A percentile compares a stretch with the other conserved stretches of the same genome.
phyloP scores from a whole-genome alignment of 2,888 invertebrate genomes.

The Pristionchus exspectatus region DNA sequence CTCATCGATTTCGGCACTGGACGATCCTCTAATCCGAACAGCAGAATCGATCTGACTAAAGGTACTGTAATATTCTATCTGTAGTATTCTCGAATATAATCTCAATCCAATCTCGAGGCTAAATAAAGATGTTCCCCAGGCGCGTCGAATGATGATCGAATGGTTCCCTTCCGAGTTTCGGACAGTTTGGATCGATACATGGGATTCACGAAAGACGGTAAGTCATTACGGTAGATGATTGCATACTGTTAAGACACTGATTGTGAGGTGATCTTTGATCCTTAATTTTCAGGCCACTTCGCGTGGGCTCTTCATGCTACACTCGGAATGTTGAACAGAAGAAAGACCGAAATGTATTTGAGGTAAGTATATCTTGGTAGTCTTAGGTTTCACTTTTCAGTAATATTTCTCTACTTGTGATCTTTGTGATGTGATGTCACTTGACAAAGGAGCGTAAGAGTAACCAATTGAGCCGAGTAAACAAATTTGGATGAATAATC shows the following conservation, averaged over 20 bases:
- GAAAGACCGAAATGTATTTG: background rate
- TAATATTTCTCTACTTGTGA: background rate
- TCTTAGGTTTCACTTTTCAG: background rate
- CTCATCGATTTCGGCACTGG: slow-evolving; percentile 37
- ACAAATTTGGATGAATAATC: background rate
- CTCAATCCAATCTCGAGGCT: background rate
- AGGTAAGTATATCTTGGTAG: background rate
- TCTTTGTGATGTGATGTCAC: background rate
- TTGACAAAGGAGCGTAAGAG: too few relatives aligned
- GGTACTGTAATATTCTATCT: background rate
- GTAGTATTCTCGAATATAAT: background rate
- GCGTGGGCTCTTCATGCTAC: background rate
- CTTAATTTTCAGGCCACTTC: background rate
- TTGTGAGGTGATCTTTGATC: background rate
- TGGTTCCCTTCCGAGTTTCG: slow-evolving; percentile 37
- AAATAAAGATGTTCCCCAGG: background rate
- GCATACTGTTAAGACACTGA: background rate
- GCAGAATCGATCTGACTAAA: slow-evolving; percentile 24
- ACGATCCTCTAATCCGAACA: slow-evolving; percentile 15
- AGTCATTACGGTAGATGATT: background rate
- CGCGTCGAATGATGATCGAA: background rate
- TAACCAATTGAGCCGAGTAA: too few relatives aligned
- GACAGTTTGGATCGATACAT: background rate
- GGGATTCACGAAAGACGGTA: slow-evolving; percentile 37
- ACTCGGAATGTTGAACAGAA: slow-evolving; percentile 13